Evolutionary conservation across 2,797 vertebrate genomes (phyloP).

Genomic region (Rhabdophis nuchalis): DNA sequence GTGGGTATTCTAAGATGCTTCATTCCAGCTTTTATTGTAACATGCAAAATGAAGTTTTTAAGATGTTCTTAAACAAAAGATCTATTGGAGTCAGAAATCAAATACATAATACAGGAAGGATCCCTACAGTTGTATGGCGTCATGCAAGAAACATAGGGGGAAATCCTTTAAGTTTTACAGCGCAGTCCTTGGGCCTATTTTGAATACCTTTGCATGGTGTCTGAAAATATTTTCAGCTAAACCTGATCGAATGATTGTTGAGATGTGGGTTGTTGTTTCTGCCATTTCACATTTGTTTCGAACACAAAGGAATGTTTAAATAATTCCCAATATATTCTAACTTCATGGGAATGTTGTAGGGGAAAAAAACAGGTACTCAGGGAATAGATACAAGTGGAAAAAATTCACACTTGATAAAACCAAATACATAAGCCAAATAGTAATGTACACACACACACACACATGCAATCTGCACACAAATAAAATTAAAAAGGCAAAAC

Average conservation of each 20-base stretch:
- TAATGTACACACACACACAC: neutral
- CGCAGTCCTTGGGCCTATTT: neutral
- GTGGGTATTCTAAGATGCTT: conserved; percentile 57
- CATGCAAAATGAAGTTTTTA: neutral
- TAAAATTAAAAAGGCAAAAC: neutral
- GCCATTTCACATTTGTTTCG: neutral
- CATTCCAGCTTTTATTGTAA: neutral
- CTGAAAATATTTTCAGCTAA: neutral
- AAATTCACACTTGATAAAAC: neutral
- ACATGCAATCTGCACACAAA: neutral
- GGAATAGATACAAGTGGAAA: neutral
- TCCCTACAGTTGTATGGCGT: neutral
- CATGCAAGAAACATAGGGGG: neutral
- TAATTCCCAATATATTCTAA: neutral
- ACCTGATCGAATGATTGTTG: neutral
- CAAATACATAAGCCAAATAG: neutral
- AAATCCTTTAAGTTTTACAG: neutral
- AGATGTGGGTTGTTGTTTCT: neutral
- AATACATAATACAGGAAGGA: neutral
- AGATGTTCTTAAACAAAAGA: neutral
- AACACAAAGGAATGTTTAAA: neutral
- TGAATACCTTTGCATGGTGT: neutral
- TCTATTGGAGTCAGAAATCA: neutral
- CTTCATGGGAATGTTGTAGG: neutral
- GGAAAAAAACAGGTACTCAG: neutral